Evolutionary conservation across 2,888 invertebrate species (phyloP).

Genomic region (Drosophila atroscutellata): DNA sequence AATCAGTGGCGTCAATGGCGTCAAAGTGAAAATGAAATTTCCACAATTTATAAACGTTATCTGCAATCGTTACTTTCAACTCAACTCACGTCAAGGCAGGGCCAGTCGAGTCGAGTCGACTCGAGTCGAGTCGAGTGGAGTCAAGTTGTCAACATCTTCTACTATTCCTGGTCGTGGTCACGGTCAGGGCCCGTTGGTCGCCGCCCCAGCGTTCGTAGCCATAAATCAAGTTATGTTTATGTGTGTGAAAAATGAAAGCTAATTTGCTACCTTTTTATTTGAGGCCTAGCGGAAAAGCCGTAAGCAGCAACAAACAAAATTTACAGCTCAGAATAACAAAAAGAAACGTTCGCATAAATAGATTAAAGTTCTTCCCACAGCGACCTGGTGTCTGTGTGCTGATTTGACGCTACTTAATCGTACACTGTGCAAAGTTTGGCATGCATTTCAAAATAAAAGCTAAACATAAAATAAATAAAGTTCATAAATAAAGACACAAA

Average conservation of each 20-base stretch:
- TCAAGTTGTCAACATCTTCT: constrained; percentile 67
- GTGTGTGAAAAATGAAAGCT: constrained; percentile 76
- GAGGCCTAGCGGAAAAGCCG: constrained; percentile 35
- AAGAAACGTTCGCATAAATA: constrained; percentile 54
- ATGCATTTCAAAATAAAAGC: neutral
- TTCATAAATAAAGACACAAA: neutral
- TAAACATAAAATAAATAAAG: neutral
- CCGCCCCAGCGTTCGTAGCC: constrained; percentile 34
- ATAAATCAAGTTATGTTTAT: constrained; percentile 80
- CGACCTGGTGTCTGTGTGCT: neutral
- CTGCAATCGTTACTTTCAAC: constrained; percentile 57
- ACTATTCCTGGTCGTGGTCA: constrained; percentile 20
- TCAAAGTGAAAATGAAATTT: constrained; percentile 74
- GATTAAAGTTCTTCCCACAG: constrained; percentile 46
- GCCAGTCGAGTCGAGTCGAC: constrained; percentile 8
- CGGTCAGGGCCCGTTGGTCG: constrained; percentile 22
- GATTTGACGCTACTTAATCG: constrained; percentile 28
- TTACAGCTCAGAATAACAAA: constrained; percentile 38
- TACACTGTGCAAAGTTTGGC: constrained; percentile 26
- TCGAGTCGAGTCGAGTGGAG: constrained; percentile 30
- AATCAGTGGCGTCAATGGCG: constrained; percentile 31
- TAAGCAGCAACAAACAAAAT: constrained; percentile 7
- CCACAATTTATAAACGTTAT: constrained; percentile 77
- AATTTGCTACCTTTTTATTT: constrained; percentile 78
- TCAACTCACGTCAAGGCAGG: constrained; percentile 5